Conservation (phyloP, 2,888 invertebrate genomes). For the Morpho helenor region DNA sequence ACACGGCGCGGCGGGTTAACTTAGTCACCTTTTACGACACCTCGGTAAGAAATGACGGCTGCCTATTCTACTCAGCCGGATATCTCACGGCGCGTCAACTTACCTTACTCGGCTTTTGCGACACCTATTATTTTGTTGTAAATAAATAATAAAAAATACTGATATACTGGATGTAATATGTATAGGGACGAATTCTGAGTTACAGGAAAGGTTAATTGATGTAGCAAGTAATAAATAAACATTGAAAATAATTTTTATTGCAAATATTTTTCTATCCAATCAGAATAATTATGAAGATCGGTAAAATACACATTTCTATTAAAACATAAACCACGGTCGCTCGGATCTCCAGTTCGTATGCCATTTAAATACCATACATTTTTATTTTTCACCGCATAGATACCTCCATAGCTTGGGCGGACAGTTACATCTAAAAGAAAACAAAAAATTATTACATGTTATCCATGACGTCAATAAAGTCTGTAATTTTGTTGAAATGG, state of each 20-base stretch:
- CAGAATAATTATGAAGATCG: constrained; percentile 31
- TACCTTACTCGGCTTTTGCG: no score
- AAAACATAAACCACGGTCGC: constrained; percentile 44
- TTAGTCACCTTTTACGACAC: no score
- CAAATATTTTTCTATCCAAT: constrained; percentile 29
- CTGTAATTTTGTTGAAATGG: neutral
- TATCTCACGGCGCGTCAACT: no score
- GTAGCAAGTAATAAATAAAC: no score
- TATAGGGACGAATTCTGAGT: no score
- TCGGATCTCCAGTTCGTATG: constrained; percentile 45
- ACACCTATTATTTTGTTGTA: no score
- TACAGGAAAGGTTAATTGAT: no score
- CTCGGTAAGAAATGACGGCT: no score
- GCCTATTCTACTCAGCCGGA: no score
- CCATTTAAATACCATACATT: constrained; percentile 49
- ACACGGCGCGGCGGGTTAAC: no score
- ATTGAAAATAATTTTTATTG: constrained; percentile 11
- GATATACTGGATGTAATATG: no score
- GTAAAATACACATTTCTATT: constrained; percentile 50
- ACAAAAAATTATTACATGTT: neutral
- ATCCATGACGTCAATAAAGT: neutral
- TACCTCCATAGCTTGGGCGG: constrained; percentile 64
- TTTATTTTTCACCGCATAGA: constrained; percentile 38
- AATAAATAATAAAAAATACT: no score
- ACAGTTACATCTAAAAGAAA: constrained; percentile 48